Evolutionary conservation across 2,797 vertebrate genomes (phyloP), one percentile per base, ranked within the genome.

Genomic region (Darevskia nairensis): DNA sequence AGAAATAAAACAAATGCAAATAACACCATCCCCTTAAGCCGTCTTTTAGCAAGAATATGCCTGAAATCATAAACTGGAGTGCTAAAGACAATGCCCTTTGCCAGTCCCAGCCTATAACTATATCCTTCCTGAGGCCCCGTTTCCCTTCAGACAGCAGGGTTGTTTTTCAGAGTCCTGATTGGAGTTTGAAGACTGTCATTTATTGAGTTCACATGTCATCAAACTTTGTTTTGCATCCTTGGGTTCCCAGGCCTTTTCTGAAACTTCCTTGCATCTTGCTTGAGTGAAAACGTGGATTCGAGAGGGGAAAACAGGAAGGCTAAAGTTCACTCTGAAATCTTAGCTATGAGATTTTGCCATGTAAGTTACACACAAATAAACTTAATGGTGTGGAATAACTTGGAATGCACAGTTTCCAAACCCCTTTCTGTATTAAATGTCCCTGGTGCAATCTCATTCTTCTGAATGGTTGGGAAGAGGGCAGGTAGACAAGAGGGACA

Each of bases 61-160:
- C 27, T 78, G 86, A 29, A 61, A 8, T 59, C 72, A 11, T 21
- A n/a, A n/a, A 39, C 27, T 5, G 0, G 85, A 69, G 75, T 69
- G 89, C 11, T 59, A 85, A 91, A 92, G 59, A 91, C 82, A 87
- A 90, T 85, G 74, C 82, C 3, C 29, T 74, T 84, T 86, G 90
- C 90, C 74, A 91, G 90, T 23, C 44, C 1, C 84, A 89, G 87
- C 41, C 80, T 88, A 23, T 23, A 85, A 76, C 25, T 7, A 2
- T 92, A 91, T 93, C 93, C 91, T 93, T 91, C 83, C 96, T 91
- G 94, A 92, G 91, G 92, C 92, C 94, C 92, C 91, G 77, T 64
- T 93, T 94, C 94, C 95, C 93, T 89, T 87, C 88, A 89, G 86
- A 88, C 88, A 87, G 66, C 2, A 25, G 74, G 61, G 77, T 84